phyloP scores from a whole-genome alignment of 2,113 vertebrate genomes.

The Ptychochromis oligacanthus region DNA sequence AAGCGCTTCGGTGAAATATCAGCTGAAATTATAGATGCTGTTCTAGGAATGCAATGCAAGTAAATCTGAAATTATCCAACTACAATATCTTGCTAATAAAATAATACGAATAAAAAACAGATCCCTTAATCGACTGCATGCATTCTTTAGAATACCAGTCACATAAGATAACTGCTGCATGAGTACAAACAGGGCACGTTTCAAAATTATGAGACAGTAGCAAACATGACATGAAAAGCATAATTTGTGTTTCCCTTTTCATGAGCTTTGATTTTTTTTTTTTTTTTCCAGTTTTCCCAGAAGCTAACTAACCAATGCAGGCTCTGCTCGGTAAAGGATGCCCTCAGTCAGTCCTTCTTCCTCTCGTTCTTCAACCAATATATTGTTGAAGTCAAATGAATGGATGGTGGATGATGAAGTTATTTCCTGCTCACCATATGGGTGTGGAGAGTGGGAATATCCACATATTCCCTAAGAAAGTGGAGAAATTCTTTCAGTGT shows the following conservation, averaged over 20 bases:
- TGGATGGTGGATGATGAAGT: constrained; percentile 88
- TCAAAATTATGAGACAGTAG: background rate
- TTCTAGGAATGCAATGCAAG: background rate
- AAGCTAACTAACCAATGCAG: constrained; percentile 90
- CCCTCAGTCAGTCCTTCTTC: constrained; percentile 85
- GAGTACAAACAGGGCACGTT: background rate
- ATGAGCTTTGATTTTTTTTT: constrained; percentile 33
- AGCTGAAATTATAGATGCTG: background rate
- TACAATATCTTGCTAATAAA: background rate
- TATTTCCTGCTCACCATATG: constrained; percentile 90
- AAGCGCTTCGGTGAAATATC: background rate
- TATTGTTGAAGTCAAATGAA: constrained; percentile 85
- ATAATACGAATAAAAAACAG: background rate
- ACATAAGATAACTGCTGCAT: background rate
- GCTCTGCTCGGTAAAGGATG: constrained; percentile 90
- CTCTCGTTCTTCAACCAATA: constrained; percentile 81
- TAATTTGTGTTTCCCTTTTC: constrained; percentile 6
- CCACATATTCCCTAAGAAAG: constrained; percentile 75
- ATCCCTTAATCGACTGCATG: background rate
- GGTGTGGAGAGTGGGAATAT: constrained; percentile 86
- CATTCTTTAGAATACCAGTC: background rate
- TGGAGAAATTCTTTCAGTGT: constrained; percentile 73
- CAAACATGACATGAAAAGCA: constrained; percentile 12
- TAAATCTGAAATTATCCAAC: background rate
- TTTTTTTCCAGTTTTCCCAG: constrained; percentile 19